phyloP scores from a whole-genome alignment of 2,888 invertebrate genomes.

The Tetragonisca angustula region DNA sequence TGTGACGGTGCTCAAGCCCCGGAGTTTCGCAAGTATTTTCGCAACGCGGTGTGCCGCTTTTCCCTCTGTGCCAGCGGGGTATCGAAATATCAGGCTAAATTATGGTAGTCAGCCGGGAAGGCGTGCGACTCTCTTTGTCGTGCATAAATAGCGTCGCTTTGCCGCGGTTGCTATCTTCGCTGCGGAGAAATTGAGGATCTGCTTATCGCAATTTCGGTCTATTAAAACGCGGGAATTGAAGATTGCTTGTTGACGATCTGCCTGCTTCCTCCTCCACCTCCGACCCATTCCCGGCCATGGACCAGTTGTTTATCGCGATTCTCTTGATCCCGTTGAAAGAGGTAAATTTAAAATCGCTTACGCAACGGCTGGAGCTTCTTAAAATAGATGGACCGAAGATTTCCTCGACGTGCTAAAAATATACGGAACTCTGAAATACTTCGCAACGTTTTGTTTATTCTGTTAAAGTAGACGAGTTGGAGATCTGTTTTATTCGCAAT shows the following conservation, averaged over 20 bases:
- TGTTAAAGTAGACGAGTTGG: no score
- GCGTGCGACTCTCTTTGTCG: not conserved
- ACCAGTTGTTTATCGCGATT: no score
- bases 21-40: conserved; percentile 58
- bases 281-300: no score
- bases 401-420: no score
- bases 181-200: not conserved
- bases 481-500: no score
- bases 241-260: not conserved
- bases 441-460: no score
- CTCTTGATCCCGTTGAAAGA: no score
- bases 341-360: no score
- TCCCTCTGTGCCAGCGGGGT: conserved; percentile 35
- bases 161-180: not conserved
- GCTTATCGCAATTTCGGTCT: not conserved
- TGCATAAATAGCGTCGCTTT: not conserved
- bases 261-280: no score
- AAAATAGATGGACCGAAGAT: no score
- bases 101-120: conserved; percentile 30
- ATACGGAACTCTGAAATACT: no score
- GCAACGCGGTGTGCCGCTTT: conserved; percentile 37
- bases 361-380: no score
- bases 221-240: not conserved
- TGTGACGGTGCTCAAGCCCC: conserved; percentile 45
- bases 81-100: conserved; percentile 38